Conservation (phyloP, 2,888 invertebrate genomes). For the Margaritifera margaritifera region DNA sequence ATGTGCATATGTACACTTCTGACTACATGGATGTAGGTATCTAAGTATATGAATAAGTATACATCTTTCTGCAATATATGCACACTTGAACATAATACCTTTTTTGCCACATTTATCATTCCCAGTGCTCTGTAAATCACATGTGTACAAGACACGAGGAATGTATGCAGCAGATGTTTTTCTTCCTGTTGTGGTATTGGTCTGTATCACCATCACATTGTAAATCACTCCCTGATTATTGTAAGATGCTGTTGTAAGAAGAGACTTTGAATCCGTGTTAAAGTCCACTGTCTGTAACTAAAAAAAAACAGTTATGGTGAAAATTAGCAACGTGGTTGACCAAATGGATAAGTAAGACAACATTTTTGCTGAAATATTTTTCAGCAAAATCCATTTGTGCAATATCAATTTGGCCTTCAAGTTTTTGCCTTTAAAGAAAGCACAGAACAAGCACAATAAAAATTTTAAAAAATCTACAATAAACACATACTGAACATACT, state of each 20-base stretch:
- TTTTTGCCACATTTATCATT: constrained; percentile 22
- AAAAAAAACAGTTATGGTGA: no score
- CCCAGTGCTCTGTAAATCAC: constrained; percentile 72
- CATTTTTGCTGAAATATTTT: no score
- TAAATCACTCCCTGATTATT: constrained; percentile 64
- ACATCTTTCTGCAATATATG: background rate
- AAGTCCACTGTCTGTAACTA: background rate
- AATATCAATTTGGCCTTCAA: no score
- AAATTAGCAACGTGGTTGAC: no score
- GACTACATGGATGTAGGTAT: background rate
- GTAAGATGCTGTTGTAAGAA: constrained; percentile 51
- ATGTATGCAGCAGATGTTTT: constrained; percentile 77
- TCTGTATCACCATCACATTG: constrained; percentile 53
- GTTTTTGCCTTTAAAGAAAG: no score
- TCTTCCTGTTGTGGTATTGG: constrained; percentile 12
- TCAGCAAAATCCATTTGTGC: no score
- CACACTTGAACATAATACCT: constrained; percentile 15
- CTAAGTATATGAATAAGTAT: background rate
- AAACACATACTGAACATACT: no score
- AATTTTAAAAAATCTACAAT: no score
- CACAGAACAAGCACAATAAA: no score
- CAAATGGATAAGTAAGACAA: no score
- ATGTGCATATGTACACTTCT: no score
- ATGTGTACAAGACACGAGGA: constrained; percentile 81
- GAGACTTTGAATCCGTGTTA: constrained; percentile 18